These are phyloP conservation scores for Cassiopea andromeda DNA, from an alignment of 30 jellyfish, hydroid and myxozoan species.

Conservation along the genomic window DNA sequence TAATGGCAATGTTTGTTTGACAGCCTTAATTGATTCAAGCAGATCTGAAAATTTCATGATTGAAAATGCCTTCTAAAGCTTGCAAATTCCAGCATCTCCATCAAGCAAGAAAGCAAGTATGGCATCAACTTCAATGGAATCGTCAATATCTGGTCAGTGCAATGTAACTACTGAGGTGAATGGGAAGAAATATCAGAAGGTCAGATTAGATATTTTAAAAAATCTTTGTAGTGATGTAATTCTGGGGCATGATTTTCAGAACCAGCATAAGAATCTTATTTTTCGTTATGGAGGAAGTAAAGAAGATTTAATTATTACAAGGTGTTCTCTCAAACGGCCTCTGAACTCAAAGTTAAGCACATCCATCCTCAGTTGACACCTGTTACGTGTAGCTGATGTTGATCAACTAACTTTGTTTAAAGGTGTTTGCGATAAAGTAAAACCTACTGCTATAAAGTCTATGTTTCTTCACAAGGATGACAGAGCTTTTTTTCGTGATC, in stretches of 20 bases:
- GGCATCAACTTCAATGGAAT: conserved; percentile 63
- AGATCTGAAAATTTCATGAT: conserved; percentile 39
- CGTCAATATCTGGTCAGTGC: conserved; percentile 23
- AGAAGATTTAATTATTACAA: conserved; percentile 34
- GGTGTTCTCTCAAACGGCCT: conserved; percentile 11
- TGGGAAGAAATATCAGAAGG: conserved; percentile 32
- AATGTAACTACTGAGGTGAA: conserved; percentile 41
- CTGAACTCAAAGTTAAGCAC: conserved; percentile 10
- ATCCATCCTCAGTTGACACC: neutral
- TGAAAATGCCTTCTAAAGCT: conserved; percentile 17
- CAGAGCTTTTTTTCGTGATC: conserved; percentile 44
- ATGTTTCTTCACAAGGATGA: conserved; percentile 52
- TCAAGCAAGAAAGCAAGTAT: conserved; percentile 38
- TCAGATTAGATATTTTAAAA: conserved; percentile 28
- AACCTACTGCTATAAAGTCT: conserved; percentile 72
- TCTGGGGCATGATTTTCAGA: conserved; percentile 60
- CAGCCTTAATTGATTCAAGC: conserved; percentile 55
- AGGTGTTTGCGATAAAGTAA: conserved; percentile 24
- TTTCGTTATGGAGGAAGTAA: conserved; percentile 47
- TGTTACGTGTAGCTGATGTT: conserved; percentile 44
- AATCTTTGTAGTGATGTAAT: conserved; percentile 68
- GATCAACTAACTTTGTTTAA: conserved; percentile 47
- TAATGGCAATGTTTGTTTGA: conserved; percentile 6
- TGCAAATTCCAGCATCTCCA: conserved; percentile 47
- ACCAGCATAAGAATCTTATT: conserved; percentile 45